phyloP scores from a whole-genome alignment of 2,888 invertebrate genomes.

The Synanthedon tipuliformis region DNA sequence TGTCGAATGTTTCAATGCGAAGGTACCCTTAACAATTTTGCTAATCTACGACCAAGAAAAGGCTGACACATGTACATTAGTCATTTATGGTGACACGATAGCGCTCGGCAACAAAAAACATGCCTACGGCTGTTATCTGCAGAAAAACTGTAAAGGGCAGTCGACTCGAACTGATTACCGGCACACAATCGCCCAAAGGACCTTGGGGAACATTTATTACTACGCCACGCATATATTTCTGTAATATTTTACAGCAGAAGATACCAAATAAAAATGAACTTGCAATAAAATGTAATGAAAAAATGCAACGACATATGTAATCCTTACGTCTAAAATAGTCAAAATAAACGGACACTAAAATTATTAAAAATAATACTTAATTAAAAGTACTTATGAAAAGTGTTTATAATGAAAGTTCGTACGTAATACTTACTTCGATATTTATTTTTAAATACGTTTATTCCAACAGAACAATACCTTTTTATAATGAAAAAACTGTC shows the following conservation, averaged over 20 bases:
- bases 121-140: constrained; percentile 28
- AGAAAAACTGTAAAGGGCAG: constrained; percentile 43
- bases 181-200: background rate
- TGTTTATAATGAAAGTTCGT: too few relatives aligned
- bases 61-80: constrained; percentile 54
- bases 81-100: constrained; percentile 41
- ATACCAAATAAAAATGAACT: too few relatives aligned
- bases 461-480: background rate
- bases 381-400: too few relatives aligned
- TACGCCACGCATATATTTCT: background rate
- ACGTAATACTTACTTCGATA: too few relatives aligned
- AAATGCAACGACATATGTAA: too few relatives aligned
- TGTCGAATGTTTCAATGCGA: too few relatives aligned
- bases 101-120: constrained; percentile 50
- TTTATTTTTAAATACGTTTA: too few relatives aligned
- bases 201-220: background rate
- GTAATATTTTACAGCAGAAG: too few relatives aligned
- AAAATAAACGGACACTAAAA: too few relatives aligned
- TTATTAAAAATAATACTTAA: too few relatives aligned
- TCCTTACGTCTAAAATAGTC: too few relatives aligned
- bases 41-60: constrained; percentile 36
- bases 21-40: background rate
- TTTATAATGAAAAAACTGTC: constrained; percentile 13
- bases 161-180: constrained; percentile 36
- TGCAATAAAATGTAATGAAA: too few relatives aligned